Percentiles rank a stretch among this genome's conserved stretches.
These are phyloP conservation scores for Erpornis zantholeuca DNA, from an alignment of 2,113 vertebrate genomes.

Conservation along the genomic window DNA sequence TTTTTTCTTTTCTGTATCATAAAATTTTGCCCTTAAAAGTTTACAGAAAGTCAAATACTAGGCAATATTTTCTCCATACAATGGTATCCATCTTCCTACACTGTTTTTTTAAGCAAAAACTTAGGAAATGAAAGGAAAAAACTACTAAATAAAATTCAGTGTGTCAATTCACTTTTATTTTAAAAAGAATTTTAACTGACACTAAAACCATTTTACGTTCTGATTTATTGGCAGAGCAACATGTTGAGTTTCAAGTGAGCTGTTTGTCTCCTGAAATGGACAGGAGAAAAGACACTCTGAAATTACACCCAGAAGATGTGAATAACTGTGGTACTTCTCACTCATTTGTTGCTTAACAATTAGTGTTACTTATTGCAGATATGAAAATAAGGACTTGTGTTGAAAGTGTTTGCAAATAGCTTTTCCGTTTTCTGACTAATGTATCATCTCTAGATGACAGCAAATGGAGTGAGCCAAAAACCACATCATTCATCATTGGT, in stretches of 20 bases:
- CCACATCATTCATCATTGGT: background rate
- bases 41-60: conserved; percentile 2
- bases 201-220: background rate
- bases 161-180: background rate
- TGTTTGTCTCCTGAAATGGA: background rate
- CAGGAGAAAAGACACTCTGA: background rate
- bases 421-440: background rate
- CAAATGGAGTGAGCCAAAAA: background rate
- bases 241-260: background rate
- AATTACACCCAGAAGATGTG: background rate
- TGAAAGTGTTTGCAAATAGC: background rate
- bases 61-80: background rate
- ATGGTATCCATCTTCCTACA: background rate
- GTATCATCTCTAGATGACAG: background rate
- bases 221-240: background rate
- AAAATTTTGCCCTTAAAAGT: conserved; percentile 18
- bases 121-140: background rate
- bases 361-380: background rate
- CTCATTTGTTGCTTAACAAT: background rate
- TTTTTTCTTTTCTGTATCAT: background rate
- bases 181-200: background rate
- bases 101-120: background rate
- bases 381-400: background rate
- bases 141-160: background rate
- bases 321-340: background rate